Percentiles rank a stretch among this genome's conserved stretches.
Conservation (phyloP, 2,888 invertebrate genomes). For the Ornithoptera priamus region DNA sequence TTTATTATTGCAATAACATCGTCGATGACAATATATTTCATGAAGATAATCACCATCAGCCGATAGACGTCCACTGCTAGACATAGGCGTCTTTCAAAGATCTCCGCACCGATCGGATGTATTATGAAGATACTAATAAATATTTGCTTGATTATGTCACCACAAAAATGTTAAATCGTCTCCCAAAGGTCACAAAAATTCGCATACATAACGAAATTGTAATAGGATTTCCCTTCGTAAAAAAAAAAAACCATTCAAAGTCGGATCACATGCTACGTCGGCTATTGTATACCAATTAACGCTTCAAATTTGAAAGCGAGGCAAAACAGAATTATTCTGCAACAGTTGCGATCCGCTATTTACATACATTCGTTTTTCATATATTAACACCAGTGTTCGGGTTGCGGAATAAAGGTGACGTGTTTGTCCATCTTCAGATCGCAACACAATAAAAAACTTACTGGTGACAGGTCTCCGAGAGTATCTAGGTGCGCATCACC, state of each 20-base stretch:
- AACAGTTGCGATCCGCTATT: not conserved
- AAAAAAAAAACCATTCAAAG: not conserved
- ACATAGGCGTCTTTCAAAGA: no score
- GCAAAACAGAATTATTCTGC: slow-evolving; percentile 4
- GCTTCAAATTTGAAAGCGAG: slow-evolving; percentile 13
- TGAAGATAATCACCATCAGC: no score
- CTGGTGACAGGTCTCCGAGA: no score
- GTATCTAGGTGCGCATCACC: no score
- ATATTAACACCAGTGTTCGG: slow-evolving; percentile 9
- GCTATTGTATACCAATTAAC: slow-evolving; percentile 14
- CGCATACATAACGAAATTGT: not conserved
- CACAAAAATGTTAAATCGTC: not conserved
- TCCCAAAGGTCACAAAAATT: not conserved
- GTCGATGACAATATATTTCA: not conserved
- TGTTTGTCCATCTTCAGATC: slow-evolving; percentile 8
- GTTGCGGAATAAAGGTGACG: slow-evolving; percentile 5
- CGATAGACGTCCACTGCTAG: no score
- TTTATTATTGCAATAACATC: not conserved
- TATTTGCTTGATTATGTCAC: not conserved
- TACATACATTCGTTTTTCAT: slow-evolving; percentile 9
- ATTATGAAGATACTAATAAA: not conserved
- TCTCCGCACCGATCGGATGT: no score
- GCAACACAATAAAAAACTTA: not conserved
- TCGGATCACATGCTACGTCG: not conserved
- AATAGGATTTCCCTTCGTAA: not conserved